These are phyloP conservation scores for Enteromius fasciolatus DNA, from an alignment of 2,797 vertebrate species.

Conservation along the genomic window DNA sequence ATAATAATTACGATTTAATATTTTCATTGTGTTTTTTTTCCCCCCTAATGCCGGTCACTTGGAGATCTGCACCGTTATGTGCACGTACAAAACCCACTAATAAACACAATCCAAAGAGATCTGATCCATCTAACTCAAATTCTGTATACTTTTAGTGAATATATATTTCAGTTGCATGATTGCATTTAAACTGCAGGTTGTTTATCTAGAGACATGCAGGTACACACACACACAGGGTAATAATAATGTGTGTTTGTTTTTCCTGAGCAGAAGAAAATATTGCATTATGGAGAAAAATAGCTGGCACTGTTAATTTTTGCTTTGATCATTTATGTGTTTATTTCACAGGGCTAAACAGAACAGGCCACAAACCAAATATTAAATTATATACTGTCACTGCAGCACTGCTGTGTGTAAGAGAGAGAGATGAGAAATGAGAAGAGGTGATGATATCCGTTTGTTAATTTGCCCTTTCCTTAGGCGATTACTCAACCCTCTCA, in stretches of 20 bases:
- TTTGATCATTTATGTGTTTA: conserved; percentile 43
- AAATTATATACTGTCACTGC: conserved; percentile 40
- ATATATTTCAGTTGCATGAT: neutral
- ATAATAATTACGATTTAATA: conserved; percentile 63
- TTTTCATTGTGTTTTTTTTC: conserved; percentile 42
- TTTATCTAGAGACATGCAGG: conserved; percentile 18
- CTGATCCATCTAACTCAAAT: neutral
- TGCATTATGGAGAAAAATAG: conserved; percentile 43
- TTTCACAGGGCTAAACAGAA: conserved; percentile 38
- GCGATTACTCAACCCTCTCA: conserved; percentile 49
- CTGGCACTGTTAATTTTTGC: conserved; percentile 32
- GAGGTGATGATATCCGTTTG: conserved; percentile 34
- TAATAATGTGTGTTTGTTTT: conserved; percentile 26
- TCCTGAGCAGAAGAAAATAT: conserved; percentile 39
- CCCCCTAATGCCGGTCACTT: conserved; percentile 30
- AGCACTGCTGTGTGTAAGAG: conserved; percentile 5
- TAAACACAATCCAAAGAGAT: conserved; percentile 11
- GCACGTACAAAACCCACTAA: neutral
- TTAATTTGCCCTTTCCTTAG: conserved; percentile 50
- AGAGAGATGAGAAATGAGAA: conserved; percentile 29
- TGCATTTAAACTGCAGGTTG: neutral
- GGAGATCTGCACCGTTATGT: neutral
- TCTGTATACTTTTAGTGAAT: neutral
- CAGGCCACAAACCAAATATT: conserved; percentile 39
- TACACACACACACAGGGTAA: conserved; percentile 1